Evolutionary conservation across 2,888 invertebrate species (phyloP).

Genomic region (Entomobrya multifasciata): DNA sequence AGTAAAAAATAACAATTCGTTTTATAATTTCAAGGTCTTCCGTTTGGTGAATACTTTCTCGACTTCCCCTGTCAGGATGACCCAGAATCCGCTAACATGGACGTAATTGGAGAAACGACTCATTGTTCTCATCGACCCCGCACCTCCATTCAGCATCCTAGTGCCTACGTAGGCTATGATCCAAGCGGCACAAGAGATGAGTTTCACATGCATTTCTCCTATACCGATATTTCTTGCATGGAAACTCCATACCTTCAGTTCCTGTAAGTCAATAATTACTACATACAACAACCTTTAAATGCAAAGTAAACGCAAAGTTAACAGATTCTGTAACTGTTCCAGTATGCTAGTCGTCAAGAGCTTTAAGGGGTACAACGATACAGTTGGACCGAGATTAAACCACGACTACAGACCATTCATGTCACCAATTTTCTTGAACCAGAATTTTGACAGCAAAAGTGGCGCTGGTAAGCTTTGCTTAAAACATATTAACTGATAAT

Average conservation of each 20-base stretch:
- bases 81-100: not conserved
- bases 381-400: not conserved
- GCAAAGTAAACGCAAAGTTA: no score
- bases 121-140: constrained; percentile 15
- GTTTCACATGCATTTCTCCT: not conserved
- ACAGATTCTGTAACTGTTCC: not conserved
- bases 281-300: no score
- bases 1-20: no score
- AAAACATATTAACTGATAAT: not conserved
- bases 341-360: constrained; percentile 25
- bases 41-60: constrained; percentile 47
- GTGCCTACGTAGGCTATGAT: constrained; percentile 17
- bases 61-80: constrained; percentile 49
- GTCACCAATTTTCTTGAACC: constrained; percentile 17
- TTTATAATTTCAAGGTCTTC: not conserved
- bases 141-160: constrained; percentile 21
- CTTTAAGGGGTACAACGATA: not conserved
- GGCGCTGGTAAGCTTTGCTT: not conserved
- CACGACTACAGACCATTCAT: constrained; percentile 10
- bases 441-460: constrained; percentile 19
- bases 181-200: no score
- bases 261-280: constrained; percentile 1
- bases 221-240: constrained; percentile 12
- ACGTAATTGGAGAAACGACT: not conserved
- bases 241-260: constrained; percentile 37